Evolutionary conservation across 1,140 invertebrate species (phyloP).

Genomic region (Battus philenor): DNA sequence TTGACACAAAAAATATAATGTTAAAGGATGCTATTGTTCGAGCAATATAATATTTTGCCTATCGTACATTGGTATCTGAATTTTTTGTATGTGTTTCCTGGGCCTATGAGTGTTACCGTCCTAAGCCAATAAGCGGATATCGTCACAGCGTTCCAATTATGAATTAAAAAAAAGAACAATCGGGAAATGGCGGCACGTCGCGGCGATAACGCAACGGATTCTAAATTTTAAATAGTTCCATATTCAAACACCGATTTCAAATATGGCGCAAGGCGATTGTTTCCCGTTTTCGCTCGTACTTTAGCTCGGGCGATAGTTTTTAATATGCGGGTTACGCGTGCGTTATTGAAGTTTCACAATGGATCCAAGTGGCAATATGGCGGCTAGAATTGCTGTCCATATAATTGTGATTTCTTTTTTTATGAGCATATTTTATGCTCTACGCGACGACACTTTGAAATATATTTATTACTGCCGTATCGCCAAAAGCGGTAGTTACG

Average conservation of each 20-base stretch:
- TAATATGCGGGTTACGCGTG: constrained; percentile 69
- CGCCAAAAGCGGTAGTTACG: constrained; percentile 2
- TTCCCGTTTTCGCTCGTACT: constrained; percentile 67
- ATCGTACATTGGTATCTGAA: constrained; percentile 6
- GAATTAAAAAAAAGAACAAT: constrained; percentile 62
- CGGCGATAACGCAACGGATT: constrained; percentile 72
- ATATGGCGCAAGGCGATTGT: constrained; percentile 66
- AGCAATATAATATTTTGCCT: constrained; percentile 10
- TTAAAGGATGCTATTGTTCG: too few relatives aligned
- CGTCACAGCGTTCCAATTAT: constrained; percentile 42
- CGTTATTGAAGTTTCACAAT: constrained; percentile 70
- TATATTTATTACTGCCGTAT: constrained; percentile 3
- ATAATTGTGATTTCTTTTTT: constrained; percentile 42
- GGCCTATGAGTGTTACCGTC: neutral
- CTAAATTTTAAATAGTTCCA: constrained; percentile 75
- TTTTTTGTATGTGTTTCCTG: neutral
- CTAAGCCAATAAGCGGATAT: constrained; percentile 35
- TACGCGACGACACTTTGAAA: constrained; percentile 9
- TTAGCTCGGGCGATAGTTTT: constrained; percentile 53
- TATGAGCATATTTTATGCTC: constrained; percentile 10
- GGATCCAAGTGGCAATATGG: constrained; percentile 46
- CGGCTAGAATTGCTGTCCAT: constrained; percentile 48
- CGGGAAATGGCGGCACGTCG: constrained; percentile 67
- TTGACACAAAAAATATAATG: too few relatives aligned
- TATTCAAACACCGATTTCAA: constrained; percentile 69